Evolutionary conservation across 2,888 invertebrate genomes (phyloP).

Genomic region (Parthenolecanium corni): DNA sequence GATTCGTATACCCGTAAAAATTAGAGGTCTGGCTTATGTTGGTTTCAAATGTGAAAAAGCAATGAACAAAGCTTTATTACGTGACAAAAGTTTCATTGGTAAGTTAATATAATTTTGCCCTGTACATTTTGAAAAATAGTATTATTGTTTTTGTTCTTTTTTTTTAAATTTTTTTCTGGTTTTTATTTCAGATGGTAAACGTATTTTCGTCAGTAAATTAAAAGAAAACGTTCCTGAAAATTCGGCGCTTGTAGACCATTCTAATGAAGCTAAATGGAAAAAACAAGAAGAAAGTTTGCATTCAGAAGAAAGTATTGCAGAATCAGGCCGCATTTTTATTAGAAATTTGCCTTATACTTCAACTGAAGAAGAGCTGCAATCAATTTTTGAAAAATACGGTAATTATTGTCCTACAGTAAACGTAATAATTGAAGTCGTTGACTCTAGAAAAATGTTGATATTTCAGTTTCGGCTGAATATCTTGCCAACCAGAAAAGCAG

Average conservation of each 20-base stretch:
- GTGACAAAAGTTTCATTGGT: conserved; percentile 78
- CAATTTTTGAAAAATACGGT: conserved; percentile 76
- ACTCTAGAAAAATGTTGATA: background rate
- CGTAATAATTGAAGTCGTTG: background rate
- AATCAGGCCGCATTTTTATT: conserved; percentile 84
- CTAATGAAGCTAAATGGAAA: conserved; percentile 53
- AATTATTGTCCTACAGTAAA: no score
- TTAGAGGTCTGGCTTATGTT: conserved; percentile 79
- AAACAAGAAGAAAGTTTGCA: conserved; percentile 50
- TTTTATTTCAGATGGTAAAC: conserved; percentile 45
- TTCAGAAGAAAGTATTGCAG: conserved; percentile 67
- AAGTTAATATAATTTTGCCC: conserved; percentile 35
- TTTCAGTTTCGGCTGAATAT: no score
- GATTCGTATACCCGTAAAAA: conserved; percentile 61
- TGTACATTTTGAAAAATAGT: background rate
- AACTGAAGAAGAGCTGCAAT: conserved; percentile 72
- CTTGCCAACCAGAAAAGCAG: no score
- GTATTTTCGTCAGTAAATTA: conserved; percentile 44
- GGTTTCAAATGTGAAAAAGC: conserved; percentile 75
- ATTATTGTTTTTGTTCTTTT: background rate
- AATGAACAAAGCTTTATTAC: conserved; percentile 61
- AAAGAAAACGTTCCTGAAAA: conserved; percentile 25
- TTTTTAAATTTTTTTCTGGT: background rate
- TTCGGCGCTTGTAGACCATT: conserved; percentile 32
- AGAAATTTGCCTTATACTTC: conserved; percentile 79